A percentile compares a stretch with the other conserved stretches of the same genome.
Conservation (phyloP, 2,113 vertebrate genomes). For the Scartelaos histophorus region DNA sequence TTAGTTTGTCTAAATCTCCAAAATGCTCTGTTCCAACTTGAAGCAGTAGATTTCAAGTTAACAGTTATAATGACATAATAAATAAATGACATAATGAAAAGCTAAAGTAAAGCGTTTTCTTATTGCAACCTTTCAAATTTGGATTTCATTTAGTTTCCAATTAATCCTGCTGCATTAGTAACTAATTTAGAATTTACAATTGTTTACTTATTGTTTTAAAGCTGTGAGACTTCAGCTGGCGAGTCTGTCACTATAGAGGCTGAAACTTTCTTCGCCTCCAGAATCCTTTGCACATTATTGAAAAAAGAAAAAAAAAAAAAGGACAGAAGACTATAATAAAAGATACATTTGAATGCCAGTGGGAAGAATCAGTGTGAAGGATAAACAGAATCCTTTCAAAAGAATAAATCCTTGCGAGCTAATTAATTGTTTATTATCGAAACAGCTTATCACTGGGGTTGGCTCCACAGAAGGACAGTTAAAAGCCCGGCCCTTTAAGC, state of each 20-base stretch:
- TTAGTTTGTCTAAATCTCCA: too few relatives aligned
- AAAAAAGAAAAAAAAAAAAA: neutral
- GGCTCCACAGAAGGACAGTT: conserved; percentile 1
- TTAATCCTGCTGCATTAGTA: too few relatives aligned
- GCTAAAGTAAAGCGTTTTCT: neutral
- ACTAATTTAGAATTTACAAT: neutral
- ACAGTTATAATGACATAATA: too few relatives aligned
- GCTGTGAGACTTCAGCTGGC: neutral
- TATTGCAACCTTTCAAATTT: too few relatives aligned
- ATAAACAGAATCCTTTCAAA: conserved; percentile 39
- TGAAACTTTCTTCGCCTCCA: neutral
- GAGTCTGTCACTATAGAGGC: too few relatives aligned
- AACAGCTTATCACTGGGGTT: conserved; percentile 25
- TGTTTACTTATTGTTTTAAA: neutral
- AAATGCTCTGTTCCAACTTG: too few relatives aligned
- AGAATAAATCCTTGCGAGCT: conserved; percentile 24
- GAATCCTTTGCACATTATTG: neutral
- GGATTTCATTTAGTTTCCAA: too few relatives aligned
- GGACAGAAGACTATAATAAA: conserved; percentile 2
- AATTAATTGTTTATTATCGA: conserved; percentile 48
- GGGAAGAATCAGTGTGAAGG: conserved; percentile 23
- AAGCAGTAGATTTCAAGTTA: too few relatives aligned
- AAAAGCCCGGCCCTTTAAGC: conserved; percentile 19
- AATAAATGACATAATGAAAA: too few relatives aligned
- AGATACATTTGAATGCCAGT: conserved; percentile 11